These are phyloP conservation scores for Volucella zonaria DNA, from an alignment of 2,888 invertebrate genomes.

Conservation along the genomic window DNA sequence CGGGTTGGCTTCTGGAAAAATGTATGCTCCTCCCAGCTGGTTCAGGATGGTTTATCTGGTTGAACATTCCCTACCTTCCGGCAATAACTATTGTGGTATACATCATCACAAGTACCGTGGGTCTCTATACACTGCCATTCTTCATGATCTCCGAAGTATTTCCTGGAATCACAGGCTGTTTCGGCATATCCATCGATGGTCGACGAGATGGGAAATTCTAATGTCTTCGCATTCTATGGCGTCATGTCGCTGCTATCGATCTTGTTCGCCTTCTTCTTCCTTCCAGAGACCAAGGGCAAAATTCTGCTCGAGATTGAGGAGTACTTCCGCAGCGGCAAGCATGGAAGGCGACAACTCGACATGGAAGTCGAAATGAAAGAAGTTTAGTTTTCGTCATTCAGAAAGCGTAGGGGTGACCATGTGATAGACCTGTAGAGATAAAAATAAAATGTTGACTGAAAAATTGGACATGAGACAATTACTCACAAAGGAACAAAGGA, in stretches of 20 bases:
- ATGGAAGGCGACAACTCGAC: slow-evolving; percentile 68
- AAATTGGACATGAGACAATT: too few species aligned
- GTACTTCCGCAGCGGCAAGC: slow-evolving; percentile 77
- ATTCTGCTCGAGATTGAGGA: too few species aligned
- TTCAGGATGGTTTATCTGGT: slow-evolving; percentile 82
- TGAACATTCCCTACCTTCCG: too few species aligned
- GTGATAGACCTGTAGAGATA: slow-evolving; percentile 37
- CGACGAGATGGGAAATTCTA: slow-evolving; percentile 83
- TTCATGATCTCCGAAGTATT: slow-evolving; percentile 90
- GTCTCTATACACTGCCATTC: too few species aligned
- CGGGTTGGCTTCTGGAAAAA: slow-evolving; percentile 86
- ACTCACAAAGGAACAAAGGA: too few species aligned
- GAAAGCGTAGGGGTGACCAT: slow-evolving; percentile 11
- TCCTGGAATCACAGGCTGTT: slow-evolving; percentile 87
- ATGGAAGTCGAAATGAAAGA: slow-evolving; percentile 77
- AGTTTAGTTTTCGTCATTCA: slow-evolving; percentile 76
- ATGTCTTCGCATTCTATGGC: too few species aligned
- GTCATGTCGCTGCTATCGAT: too few species aligned
- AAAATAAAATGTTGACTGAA: background rate
- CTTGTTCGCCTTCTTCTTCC: too few species aligned
- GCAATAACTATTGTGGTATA: too few species aligned
- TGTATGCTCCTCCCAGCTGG: slow-evolving; percentile 85
- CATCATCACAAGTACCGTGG: too few species aligned
- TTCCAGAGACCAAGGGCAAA: too few species aligned
- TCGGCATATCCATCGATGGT: slow-evolving; percentile 86